Evolutionary conservation across 2,113 vertebrate genomes (phyloP), one percentile per base, ranked within the genome.

Genomic region (Nestor notabilis): DNA sequence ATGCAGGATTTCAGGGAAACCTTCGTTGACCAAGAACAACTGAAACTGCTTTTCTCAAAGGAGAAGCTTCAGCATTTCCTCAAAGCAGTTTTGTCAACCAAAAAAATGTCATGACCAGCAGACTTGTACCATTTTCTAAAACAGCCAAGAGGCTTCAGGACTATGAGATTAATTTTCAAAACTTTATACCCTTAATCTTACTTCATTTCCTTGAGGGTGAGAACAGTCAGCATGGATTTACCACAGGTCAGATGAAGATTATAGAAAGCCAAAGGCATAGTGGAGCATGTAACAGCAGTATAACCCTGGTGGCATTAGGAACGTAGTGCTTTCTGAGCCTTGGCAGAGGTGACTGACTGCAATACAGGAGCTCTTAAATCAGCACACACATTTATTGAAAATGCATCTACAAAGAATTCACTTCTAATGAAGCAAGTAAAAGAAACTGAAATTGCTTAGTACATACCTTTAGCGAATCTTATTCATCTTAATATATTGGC

Each of bases 371-470:
- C 72, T 93, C 87, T 89, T 96, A 94, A 90, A 93, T 94, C 91
- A 96, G 61, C 77, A 82, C 83, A 66, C 52, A 23, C 1, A 0
- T 72, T 83, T 97, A 97, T 91, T 85, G 96, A 93, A 97, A 97
- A 90, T 85, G 70, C 50, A 95, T 33, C 92, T 93, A 66, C 1
- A 10, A 95, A 97, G 89, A 78, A 95, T 95, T 96, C 96, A 89
- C 64, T 95, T 94, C 66, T 89, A 96, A 93, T 71, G 88, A 97
- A 97, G 89, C 55, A 71, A 89, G 87, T 94, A 95, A 97, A 87
- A 97, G 75, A 70, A 96, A 93, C 69, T 43, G 81, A 97, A 97
- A 87, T 97, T 97, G 52, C 95, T 97, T 97, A 85, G 68, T 86
- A 91, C 94, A 79, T 83, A 89, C 80, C 65, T 97, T 97, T 65